Evolutionary conservation across 2,113 vertebrate genomes (phyloP).

Genomic region (Syngnathoides biaculeatus): DNA sequence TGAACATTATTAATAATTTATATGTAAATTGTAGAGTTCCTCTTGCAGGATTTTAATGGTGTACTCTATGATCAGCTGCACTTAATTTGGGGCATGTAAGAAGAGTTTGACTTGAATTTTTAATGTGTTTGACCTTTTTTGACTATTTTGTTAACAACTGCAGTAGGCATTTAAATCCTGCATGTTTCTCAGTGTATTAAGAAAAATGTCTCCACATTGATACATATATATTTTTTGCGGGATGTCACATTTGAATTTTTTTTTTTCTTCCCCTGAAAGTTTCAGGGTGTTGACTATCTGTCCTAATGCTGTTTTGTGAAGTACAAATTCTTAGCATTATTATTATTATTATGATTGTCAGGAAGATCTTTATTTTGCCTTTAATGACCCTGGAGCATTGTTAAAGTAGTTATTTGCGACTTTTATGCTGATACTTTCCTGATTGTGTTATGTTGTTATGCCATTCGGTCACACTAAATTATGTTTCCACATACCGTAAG

Average conservation of each 20-base stretch:
- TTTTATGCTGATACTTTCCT: conserved; percentile 23
- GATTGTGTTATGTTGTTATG: conserved; percentile 40
- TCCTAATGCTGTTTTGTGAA: not conserved
- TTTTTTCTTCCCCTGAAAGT: not conserved
- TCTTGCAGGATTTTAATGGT: conserved; percentile 27
- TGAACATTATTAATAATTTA: conserved; percentile 5
- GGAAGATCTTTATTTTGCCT: conserved; percentile 22
- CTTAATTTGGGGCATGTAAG: conserved; percentile 32
- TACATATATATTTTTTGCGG: not conserved
- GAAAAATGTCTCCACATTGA: not conserved
- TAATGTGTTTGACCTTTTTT: conserved; percentile 17
- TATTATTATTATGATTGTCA: conserved; percentile 19
- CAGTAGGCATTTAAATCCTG: conserved; percentile 18
- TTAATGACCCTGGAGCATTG: not conserved
- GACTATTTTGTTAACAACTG: not conserved
- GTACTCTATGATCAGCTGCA: conserved; percentile 14
- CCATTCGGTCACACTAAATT: conserved; percentile 33
- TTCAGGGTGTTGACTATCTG: conserved; percentile 11
- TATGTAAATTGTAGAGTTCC: not conserved
- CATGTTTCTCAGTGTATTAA: conserved; percentile 30
- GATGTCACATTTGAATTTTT: not conserved
- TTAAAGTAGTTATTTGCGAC: conserved; percentile 3
- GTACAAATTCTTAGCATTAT: not conserved
- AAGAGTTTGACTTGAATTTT: conserved; percentile 50
- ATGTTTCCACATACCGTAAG: conserved; percentile 29